Conservation (phyloP, 2,113 vertebrate genomes). For the Engraulis encrasicolus region DNA sequence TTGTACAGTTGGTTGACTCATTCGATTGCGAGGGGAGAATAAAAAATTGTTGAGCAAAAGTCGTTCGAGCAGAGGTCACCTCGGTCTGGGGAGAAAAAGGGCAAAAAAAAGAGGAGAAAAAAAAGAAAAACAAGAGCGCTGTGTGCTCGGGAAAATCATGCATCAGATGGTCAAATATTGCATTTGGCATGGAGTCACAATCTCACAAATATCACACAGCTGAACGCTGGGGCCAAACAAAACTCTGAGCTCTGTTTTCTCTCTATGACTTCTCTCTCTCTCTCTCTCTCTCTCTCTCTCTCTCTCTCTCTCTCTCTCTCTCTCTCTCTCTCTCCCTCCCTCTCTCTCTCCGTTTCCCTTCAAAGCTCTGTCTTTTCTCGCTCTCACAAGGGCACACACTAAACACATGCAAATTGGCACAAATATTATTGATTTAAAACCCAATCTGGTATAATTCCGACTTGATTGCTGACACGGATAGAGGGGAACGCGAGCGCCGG, state of each 20-base stretch:
- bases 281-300: neutral
- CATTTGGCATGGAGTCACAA: conserved; percentile 17
- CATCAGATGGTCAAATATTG: conserved; percentile 29
- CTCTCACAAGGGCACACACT: conserved; percentile 18
- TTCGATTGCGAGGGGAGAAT: too few relatives aligned
- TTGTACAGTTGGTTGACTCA: too few relatives aligned
- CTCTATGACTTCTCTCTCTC: neutral
- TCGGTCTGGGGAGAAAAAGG: conserved; percentile 21
- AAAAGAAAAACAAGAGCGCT: neutral
- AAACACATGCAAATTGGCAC: neutral
- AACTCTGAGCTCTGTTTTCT: conserved; percentile 36
- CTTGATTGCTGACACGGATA: neutral
- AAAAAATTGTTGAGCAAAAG: too few relatives aligned
- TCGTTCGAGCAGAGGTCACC: conserved; percentile 24
- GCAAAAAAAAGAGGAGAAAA: too few relatives aligned
- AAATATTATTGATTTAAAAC: conserved; percentile 1
- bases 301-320: conserved; percentile 56
- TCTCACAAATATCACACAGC: neutral
- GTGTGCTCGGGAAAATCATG: conserved; percentile 9
- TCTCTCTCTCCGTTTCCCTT: neutral
- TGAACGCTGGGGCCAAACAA: conserved; percentile 25
- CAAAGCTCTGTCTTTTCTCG: conserved; percentile 48
- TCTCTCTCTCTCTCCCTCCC: neutral
- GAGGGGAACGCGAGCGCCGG: too few relatives aligned
- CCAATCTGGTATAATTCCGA: conserved; percentile 17